Base-by-base conservation (phyloP, 2,797 vertebrate species). In the Amblyopsis hoosieri region DNA sequence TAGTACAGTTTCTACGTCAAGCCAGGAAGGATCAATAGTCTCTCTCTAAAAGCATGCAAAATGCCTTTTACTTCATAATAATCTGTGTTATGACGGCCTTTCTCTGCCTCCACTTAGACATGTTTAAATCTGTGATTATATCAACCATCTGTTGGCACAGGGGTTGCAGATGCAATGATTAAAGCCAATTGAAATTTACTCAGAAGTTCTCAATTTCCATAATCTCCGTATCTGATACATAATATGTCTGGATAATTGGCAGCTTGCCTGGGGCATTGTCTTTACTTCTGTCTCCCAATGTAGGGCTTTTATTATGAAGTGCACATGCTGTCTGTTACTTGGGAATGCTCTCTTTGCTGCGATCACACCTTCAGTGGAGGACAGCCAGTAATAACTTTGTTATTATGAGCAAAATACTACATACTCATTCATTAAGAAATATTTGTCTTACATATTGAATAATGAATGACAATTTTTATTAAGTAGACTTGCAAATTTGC, bases 151-250 rank as follows among this genome's bases (percentile, higher is more conserved):
- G 59, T 55, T 71, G 50, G 64, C 67, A 2, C 23, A 15, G 47
- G 48, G 58, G 58, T 56, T 59, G 15, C 13, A 54, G 61, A 69
- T 71, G 52, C 66, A 72, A 73, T 59, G 45, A 54, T 12, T 48
- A 58, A 57, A 48, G 4, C 12, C 9, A 74, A 67, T 67, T 55
- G 11, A 51, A 66, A 65, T 49, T 69, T 48, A 65, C 74, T 69
- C 66, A 52, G 12, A 52, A 50, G 57, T 17, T 55, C 71, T 10
- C 60, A 15, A 69, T 64, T 58, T 57, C 15, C 56, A 64, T 69
- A 52, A 67, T 67, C 19, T 78, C 64, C 62, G 52, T 76, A 64
- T 67, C 54, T 66, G 55, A 71, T 15, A 14, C 29, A 11, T 53
- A 12, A 8, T 19, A 50, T 50, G 48, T 58, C 23, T 29, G 63